Percentiles rank a stretch among this genome's conserved stretches.
These are phyloP conservation scores for Iguana delicatissima DNA, from an alignment of 2,797 vertebrate genomes.

Conservation along the genomic window DNA sequence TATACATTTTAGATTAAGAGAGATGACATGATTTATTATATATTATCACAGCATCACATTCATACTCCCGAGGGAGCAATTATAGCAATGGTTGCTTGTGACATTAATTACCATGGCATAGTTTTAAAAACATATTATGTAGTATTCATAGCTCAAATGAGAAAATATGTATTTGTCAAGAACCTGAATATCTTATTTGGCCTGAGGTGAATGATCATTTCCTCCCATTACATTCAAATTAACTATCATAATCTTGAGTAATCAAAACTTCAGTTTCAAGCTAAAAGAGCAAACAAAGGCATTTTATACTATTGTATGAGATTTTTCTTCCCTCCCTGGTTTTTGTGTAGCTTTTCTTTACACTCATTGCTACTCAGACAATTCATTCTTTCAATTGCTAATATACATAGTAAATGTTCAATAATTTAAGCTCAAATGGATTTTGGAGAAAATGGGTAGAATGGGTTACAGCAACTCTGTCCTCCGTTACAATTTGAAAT, in stretches of 20 bases:
- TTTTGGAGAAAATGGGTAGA: constrained; percentile 30
- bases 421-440: constrained; percentile 35
- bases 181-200: constrained; percentile 10
- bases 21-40: constrained; percentile 34
- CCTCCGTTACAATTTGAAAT: constrained; percentile 20
- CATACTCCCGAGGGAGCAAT: constrained; percentile 5
- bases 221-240: background rate
- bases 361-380: constrained; percentile 7
- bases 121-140: constrained; percentile 36
- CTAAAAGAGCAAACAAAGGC: background rate
- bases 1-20: constrained; percentile 4
- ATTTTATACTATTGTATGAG: constrained; percentile 5
- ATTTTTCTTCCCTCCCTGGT: background rate
- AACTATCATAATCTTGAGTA: background rate
- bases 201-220: constrained; percentile 15
- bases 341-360: constrained; percentile 10
- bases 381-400: constrained; percentile 33
- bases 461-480: constrained; percentile 5
- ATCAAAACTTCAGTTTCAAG: constrained; percentile 41
- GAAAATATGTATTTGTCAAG: constrained; percentile 35
- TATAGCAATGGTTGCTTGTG: constrained; percentile 36
- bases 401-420: constrained; percentile 41
- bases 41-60: constrained; percentile 19
- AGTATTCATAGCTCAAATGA: constrained; percentile 24
- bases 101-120: constrained; percentile 34